Evolutionary conservation across 2,113 vertebrate genomes (phyloP).

Genomic region (Brachyistius frenatus): DNA sequence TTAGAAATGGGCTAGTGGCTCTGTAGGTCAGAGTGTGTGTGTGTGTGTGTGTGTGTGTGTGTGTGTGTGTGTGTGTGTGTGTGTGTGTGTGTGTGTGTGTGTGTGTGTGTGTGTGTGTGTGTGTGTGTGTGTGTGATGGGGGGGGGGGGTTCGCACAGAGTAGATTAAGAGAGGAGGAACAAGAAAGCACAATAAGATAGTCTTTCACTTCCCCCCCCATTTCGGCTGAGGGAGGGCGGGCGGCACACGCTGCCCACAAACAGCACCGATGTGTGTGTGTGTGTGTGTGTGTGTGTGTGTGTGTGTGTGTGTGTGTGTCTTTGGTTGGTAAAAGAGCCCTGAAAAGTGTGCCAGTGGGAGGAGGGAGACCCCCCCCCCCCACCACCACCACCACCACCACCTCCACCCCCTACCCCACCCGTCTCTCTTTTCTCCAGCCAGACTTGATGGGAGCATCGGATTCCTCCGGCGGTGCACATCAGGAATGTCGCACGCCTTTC

Average conservation of each 20-base stretch:
- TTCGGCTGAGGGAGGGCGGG: slow-evolving; percentile 4
- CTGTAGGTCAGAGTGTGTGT: slow-evolving; percentile 12
- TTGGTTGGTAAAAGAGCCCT: slow-evolving; percentile 29
- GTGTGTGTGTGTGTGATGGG: background rate
- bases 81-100: slow-evolving; percentile 6
- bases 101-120: background rate
- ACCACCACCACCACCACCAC: too few relatives aligned
- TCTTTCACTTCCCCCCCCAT: slow-evolving; percentile 6
- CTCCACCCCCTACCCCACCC: too few relatives aligned
- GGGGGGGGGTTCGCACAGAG: background rate
- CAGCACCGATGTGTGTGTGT: slow-evolving; percentile 5
- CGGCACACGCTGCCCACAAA: slow-evolving; percentile 61
- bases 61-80: background rate
- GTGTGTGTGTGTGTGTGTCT: slow-evolving; percentile 16
- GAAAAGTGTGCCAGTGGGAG: slow-evolving; percentile 36
- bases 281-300: slow-evolving; percentile 9
- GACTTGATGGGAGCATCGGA: slow-evolving; percentile 4
- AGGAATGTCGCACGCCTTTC: slow-evolving; percentile 63
- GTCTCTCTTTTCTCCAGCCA: background rate
- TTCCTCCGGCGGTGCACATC: slow-evolving; percentile 39
- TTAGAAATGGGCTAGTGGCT: slow-evolving; percentile 27
- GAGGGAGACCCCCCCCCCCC: slow-evolving; percentile 1
- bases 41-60: background rate
- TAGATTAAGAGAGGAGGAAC: slow-evolving; percentile 43
- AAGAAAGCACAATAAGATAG: slow-evolving; percentile 36